Conservation (phyloP, 35 echinoderm and acorn worm genomes). For the Apostichopus parvimensis region DNA sequence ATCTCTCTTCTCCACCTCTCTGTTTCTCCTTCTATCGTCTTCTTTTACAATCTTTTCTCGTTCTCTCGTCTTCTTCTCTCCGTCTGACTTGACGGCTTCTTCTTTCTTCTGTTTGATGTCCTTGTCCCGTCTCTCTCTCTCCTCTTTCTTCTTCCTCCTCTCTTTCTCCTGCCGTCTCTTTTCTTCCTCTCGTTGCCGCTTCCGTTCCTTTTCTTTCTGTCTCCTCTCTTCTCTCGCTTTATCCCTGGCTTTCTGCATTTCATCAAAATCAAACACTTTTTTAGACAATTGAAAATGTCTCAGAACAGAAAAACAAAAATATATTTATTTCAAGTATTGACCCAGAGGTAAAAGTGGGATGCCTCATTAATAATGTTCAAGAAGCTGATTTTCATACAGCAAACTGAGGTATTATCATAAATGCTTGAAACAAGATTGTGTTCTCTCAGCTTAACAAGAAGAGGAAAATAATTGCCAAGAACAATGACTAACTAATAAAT, state of each 20-base stretch:
- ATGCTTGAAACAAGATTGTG: too few species aligned
- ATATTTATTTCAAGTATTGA: too few species aligned
- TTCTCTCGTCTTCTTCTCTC: background rate
- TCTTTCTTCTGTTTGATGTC: conserved; percentile 27
- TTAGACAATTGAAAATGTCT: too few species aligned
- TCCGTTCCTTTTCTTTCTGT: conserved; percentile 32
- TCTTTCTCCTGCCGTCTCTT: conserved; percentile 24
- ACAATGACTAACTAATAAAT: too few species aligned
- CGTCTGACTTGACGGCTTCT: conserved; percentile 1
- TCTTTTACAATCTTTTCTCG: conserved; percentile 5
- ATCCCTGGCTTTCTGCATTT: conserved; percentile 15
- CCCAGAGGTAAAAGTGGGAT: too few species aligned
- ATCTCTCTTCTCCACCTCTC: background rate
- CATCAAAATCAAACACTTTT: too few species aligned
- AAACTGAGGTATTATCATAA: too few species aligned
- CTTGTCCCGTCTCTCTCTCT: background rate
- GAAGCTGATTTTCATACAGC: too few species aligned
- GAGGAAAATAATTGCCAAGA: too few species aligned
- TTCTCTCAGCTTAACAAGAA: too few species aligned
- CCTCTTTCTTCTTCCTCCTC: conserved; percentile 17
- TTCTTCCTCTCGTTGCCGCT: conserved; percentile 29
- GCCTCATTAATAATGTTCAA: too few species aligned
- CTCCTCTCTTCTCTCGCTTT: conserved; percentile 24
- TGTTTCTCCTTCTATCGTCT: background rate
- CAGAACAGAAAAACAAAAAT: too few species aligned